Conservation (phyloP, 2,888 invertebrate genomes). For the Bimastos eiseni region DNA sequence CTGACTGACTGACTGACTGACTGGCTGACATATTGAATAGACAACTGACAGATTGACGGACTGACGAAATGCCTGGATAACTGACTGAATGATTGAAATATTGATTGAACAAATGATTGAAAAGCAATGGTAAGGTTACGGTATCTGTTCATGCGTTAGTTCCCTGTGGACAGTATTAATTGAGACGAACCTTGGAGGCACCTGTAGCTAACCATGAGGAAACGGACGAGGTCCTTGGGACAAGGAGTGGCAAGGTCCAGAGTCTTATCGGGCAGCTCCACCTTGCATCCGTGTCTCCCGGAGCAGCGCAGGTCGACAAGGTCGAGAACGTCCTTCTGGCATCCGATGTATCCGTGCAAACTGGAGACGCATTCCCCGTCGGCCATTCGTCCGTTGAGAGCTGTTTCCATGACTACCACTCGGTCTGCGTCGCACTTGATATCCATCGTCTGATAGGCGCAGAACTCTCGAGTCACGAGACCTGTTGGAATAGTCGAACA, state of each 20-base stretch:
- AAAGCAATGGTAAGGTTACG: no score
- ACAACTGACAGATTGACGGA: neutral
- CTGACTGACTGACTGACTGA: neutral
- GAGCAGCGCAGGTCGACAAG: conserved; percentile 44
- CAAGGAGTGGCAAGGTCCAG: conserved; percentile 26
- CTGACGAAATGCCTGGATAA: neutral
- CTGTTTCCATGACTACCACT: conserved; percentile 15
- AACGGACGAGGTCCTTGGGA: conserved; percentile 26
- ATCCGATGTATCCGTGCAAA: conserved; percentile 38
- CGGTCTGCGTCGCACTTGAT: neutral
- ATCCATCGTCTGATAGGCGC: neutral
- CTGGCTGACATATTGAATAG: neutral
- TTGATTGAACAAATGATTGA: no score
- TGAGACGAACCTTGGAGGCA: conserved; percentile 26
- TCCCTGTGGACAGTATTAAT: neutral
- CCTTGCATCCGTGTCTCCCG: conserved; percentile 44
- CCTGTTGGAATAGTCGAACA: neutral
- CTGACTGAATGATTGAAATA: neutral
- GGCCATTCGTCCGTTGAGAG: neutral
- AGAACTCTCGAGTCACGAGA: neutral
- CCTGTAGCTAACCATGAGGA: conserved; percentile 16
- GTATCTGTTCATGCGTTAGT: no score
- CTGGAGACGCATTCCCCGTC: conserved; percentile 22
- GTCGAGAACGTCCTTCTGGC: conserved; percentile 49
- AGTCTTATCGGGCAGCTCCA: conserved; percentile 29